Evolutionary conservation across 2,888 invertebrate species (phyloP), one percentile per base, ranked within the genome.

Genomic region (Pristionchus arcanus): DNA sequence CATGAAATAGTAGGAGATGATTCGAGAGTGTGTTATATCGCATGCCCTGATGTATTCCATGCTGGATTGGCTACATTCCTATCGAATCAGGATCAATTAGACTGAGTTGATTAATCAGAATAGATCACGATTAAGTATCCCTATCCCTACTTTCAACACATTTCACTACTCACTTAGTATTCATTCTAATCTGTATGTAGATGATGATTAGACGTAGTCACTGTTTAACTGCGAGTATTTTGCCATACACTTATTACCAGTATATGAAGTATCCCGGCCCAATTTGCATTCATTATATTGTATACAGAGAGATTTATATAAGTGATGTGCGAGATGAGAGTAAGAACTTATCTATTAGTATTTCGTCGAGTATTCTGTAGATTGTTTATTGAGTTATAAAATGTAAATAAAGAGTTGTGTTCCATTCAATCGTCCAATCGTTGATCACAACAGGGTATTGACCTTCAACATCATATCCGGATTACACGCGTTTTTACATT

Each of bases 41-140:
- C 94, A 1, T 94, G 93, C 84, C 95, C 95, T 15, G 95, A 95
- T 90, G 95, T 95, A 13, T 92, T 94, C 15, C 95, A 95, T 90
- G 94, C 94, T 9, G 94, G 94, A 68, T 94, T 95, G 91, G 91
- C 93, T 28, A 91, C 90, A 42, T 86, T 93, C 66, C 90, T 93
- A 5, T 34, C 74, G 37, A 90, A 90, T 49, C 85, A 90, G 31
- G 55, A 34, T 28, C 59, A 63, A 53, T 49, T 83, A 31, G 66
- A 63, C 71, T 74, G 71, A 87, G 31, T 88, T 25, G 11, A 81
- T 13, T 74, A 11, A 0, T 34, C n/a, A 11, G 81, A 49, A 34
- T 77, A 81, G 81, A 81, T 53, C 53, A 53, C 2, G 81, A 49
- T 37, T 74, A 25, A n/a, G 0, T 53, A 15, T 81, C 49, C 16